These are phyloP conservation scores for Campoletis sonorensis DNA, from an alignment of 1,140 invertebrate genomes.

Conservation along the genomic window DNA sequence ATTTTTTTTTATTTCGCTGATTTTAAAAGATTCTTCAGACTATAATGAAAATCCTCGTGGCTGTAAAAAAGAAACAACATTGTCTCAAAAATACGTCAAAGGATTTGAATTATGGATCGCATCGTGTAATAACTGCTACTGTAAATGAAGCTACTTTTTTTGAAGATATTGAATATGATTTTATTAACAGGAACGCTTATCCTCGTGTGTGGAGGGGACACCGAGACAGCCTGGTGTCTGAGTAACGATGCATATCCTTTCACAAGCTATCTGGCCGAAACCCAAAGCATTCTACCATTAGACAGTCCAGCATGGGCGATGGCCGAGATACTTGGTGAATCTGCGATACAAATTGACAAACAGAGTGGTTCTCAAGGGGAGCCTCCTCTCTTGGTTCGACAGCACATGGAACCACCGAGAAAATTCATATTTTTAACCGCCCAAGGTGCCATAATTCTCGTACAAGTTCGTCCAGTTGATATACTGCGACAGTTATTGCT, in stretches of 20 bases:
- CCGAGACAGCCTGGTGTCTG: constrained; percentile 84
- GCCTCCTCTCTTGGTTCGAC: constrained; percentile 83
- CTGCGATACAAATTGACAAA: constrained; percentile 71
- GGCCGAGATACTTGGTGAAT: constrained; percentile 79
- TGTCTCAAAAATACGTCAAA: too few species aligned
- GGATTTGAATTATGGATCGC: too few species aligned
- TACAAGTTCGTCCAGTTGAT: constrained; percentile 91
- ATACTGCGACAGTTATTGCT: constrained; percentile 87
- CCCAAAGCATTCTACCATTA: constrained; percentile 85
- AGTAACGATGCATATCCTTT: constrained; percentile 83
- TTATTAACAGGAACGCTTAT: constrained; percentile 80
- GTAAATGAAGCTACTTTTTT: background rate
- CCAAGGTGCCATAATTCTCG: constrained; percentile 90
- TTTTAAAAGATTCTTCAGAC: too few species aligned
- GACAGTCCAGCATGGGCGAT: constrained; percentile 92
- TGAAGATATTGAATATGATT: background rate
- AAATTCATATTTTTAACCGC: constrained; percentile 92
- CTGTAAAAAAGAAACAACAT: too few species aligned
- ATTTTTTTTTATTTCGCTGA: too few species aligned
- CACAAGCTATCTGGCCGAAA: constrained; percentile 82
- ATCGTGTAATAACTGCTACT: background rate
- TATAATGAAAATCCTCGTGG: too few species aligned
- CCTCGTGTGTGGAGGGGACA: constrained; percentile 79
- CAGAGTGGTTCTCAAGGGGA: constrained; percentile 70
- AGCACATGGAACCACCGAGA: constrained; percentile 84